Base-by-base conservation (phyloP, 2,797 vertebrate genomes). In the Trachops cirrhosus region DNA sequence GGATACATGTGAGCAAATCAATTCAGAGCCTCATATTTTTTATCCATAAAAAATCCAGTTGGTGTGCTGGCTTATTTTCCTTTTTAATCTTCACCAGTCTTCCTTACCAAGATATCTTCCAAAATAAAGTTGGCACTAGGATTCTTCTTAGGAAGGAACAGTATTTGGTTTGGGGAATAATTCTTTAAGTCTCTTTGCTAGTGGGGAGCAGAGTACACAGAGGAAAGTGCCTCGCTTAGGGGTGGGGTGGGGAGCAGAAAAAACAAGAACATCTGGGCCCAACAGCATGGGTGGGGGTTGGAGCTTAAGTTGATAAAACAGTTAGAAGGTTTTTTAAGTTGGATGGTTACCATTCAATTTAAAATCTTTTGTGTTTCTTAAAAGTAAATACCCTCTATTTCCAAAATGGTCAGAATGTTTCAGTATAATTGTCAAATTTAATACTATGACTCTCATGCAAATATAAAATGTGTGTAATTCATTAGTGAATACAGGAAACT, bases 1-100 rank as follows among this genome's bases (percentile, higher is more conserved):
- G 16, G 24, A 80, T 46, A 78, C 62, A 62, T 48, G 22, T 71
- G 48, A 94, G 16, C 32, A 93, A 82, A 73, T 84, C 74, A 91
- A 83, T 93, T 95, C 77, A 62, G 39, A 9, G 32, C 34, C 16
- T 93, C 37, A 46, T 4, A 80, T 70, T 93, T 93, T 94, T 95
- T 24, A 52, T 62, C 21, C 62, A 4, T 62, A 67, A 64, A 83
- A 94, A 86, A 64, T 32, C 9, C 73, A 84, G 9, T 37, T 79
- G 22, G 19, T 29, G 32, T 8, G 46, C 16, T 67, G 39, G 24
- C 80, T 91, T 90, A 68, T 85, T 88, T 87, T 89, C 22, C 12
- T 90, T 77, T 48, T 84, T 11, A 18, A 9, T 74, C 16, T 37
- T 86, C 5, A n/a, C 26, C 8, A 85, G 12, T 59, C 19, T 86